Evolutionary conservation across 2,888 invertebrate species (phyloP).

Genomic region (Gisinianus flammeolus): DNA sequence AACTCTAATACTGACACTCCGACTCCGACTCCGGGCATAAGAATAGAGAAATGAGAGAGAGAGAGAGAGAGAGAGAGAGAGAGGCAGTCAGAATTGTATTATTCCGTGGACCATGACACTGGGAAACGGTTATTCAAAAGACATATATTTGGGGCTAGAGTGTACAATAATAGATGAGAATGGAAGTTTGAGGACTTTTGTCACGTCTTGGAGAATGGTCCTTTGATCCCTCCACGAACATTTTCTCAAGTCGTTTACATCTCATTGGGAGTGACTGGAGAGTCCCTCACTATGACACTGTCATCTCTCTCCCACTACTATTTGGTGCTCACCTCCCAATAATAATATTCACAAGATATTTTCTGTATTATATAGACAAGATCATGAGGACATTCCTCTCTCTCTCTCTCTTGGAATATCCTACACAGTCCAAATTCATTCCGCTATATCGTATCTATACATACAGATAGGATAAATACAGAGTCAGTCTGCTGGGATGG

Average conservation of each 20-base stretch:
- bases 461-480: too few species aligned
- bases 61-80: not conserved
- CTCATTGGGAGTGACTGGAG: conserved; percentile 33
- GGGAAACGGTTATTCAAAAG: conserved; percentile 20
- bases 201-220: conserved; percentile 43
- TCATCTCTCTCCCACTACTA: not conserved
- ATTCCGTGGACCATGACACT: not conserved
- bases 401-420: too few species aligned
- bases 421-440: too few species aligned
- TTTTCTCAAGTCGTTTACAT: conserved; percentile 47
- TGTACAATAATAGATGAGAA: conserved; percentile 44
- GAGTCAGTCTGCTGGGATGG: too few species aligned
- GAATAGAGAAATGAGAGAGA: not conserved
- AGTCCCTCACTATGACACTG: not conserved
- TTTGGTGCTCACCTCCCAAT: not conserved
- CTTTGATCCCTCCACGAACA: conserved; percentile 44
- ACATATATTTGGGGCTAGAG: conserved; percentile 12
- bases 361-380: not conserved
- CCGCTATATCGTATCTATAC: too few species aligned
- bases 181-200: conserved; percentile 40
- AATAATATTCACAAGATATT: conserved; percentile 2
- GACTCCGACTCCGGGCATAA: not conserved
- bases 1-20: too few species aligned
- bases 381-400: not conserved
- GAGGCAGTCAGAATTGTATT: not conserved